phyloP scores from a whole-genome alignment of 2,888 invertebrate genomes.

The Noctua fimbriata region DNA sequence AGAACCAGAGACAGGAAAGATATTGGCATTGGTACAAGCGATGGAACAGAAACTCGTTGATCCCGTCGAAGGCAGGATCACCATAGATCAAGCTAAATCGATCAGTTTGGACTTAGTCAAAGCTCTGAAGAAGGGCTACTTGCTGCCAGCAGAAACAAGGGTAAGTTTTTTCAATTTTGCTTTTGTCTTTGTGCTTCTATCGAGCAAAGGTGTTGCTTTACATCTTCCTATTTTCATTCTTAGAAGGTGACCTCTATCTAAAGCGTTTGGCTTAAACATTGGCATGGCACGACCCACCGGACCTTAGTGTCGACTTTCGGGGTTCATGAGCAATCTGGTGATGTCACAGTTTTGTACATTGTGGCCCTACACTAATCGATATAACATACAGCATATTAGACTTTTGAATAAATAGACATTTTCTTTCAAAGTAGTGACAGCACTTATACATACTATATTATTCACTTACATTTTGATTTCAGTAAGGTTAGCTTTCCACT shows the following conservation, averaged over 20 bases:
- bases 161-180: constrained; percentile 91
- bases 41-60: constrained; percentile 94
- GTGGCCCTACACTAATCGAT: constrained; percentile 77
- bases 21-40: constrained; percentile 94
- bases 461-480: constrained; percentile 71
- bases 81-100: constrained; percentile 89
- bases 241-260: constrained; percentile 84
- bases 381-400: constrained; percentile 68
- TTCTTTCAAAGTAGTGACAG: constrained; percentile 69
- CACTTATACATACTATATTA: constrained; percentile 72
- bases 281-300: constrained; percentile 88
- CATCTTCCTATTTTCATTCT: constrained; percentile 85
- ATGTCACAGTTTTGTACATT: constrained; percentile 78
- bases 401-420: constrained; percentile 58
- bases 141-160: constrained; percentile 97
- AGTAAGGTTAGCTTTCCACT: constrained; percentile 71
- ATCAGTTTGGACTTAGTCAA: constrained; percentile 94
- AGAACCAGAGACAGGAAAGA: constrained; percentile 94
- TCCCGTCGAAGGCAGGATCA: constrained; percentile 93
- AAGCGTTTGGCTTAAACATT: constrained; percentile 89
- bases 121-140: constrained; percentile 96
- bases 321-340: constrained; percentile 75
- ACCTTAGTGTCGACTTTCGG: constrained; percentile 80
- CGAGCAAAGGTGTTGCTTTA: constrained; percentile 89
- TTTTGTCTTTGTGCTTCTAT: constrained; percentile 84